Percentiles rank a stretch among this genome's conserved stretches.
Evolutionary conservation across 92 coral and sea anemone species (phyloP).

Genomic region (Parazoanthus atlanticus): DNA sequence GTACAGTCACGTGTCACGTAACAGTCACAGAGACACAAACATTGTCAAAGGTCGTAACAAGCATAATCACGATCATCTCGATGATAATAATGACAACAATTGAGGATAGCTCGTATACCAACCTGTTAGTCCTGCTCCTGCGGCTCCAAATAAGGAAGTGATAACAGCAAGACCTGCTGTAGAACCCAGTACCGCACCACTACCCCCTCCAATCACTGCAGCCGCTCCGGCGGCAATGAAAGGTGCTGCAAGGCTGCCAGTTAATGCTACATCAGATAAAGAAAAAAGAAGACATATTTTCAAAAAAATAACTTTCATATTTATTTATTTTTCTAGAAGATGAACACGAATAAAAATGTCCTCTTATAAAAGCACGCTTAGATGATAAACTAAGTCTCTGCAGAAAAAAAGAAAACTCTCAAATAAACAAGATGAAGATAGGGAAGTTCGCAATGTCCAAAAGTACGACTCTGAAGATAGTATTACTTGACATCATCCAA

Average conservation of each 20-base stretch:
- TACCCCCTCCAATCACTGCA: slow-evolving; percentile 75
- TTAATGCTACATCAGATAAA: slow-evolving; percentile 43
- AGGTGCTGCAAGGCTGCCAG: slow-evolving; percentile 92
- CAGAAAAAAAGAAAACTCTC: neutral
- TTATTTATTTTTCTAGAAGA: no score
- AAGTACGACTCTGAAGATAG: neutral
- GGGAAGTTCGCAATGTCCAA: neutral
- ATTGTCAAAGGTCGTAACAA: no score
- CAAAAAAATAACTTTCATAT: neutral
- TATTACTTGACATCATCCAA: no score
- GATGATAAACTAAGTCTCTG: neutral
- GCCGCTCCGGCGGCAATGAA: slow-evolving; percentile 84
- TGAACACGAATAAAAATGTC: neutral
- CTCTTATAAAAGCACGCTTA: neutral
- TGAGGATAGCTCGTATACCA: neutral
- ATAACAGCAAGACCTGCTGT: slow-evolving; percentile 79
- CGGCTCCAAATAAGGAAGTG: slow-evolving; percentile 91
- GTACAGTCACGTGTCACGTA: no score
- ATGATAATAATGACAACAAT: neutral
- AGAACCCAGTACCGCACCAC: slow-evolving; percentile 77
- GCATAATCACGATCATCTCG: no score
- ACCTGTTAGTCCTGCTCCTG: slow-evolving; percentile 95
- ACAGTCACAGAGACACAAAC: no score
- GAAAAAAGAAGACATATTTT: neutral
- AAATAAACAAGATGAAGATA: neutral